These are phyloP conservation scores for Lochmaea capreae DNA, from an alignment of 2,888 invertebrate species.

Conservation along the genomic window DNA sequence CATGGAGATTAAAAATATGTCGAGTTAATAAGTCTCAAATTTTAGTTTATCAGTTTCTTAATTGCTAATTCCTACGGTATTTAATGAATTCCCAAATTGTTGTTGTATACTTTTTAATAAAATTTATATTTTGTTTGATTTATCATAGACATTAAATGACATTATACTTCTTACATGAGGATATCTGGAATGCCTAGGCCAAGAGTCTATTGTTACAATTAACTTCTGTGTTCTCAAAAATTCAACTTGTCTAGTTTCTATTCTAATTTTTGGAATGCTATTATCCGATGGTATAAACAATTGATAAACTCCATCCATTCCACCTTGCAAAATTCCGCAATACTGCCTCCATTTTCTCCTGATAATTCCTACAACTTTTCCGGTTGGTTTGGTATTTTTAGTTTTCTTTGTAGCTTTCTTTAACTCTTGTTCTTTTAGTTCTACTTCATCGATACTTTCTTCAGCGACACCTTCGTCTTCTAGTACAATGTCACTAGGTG, in stretches of 20 bases:
- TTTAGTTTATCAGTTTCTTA: no score
- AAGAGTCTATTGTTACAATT: conserved; percentile 95
- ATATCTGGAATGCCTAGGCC: conserved; percentile 94
- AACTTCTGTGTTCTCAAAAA: conserved; percentile 85
- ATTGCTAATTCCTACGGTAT: no score
- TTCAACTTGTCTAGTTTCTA: conserved; percentile 93
- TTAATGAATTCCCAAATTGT: no score
- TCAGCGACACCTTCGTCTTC: conserved; percentile 77
- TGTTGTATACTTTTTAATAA: no score
- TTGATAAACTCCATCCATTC: conserved; percentile 79
- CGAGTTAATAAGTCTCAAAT: not conserved
- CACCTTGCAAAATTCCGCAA: conserved; percentile 92
- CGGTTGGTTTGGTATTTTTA: conserved; percentile 72
- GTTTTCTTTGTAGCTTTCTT: conserved; percentile 53
- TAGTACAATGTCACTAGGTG: conserved; percentile 86
- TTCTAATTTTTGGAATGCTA: conserved; percentile 92
- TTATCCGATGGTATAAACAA: conserved; percentile 95
- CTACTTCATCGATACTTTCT: conserved; percentile 75
- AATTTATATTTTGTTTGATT: no score
- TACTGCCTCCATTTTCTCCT: conserved; percentile 93
- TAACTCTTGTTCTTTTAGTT: conserved; percentile 69
- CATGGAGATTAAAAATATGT: conserved; percentile 6
- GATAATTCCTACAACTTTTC: conserved; percentile 91
- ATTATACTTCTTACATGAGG: conserved; percentile 72
- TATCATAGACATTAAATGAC: not conserved